A percentile compares a stretch with the other conserved stretches of the same genome.
phyloP scores from a whole-genome alignment of 2,888 invertebrate species.

The Drosophila lacicola region DNA sequence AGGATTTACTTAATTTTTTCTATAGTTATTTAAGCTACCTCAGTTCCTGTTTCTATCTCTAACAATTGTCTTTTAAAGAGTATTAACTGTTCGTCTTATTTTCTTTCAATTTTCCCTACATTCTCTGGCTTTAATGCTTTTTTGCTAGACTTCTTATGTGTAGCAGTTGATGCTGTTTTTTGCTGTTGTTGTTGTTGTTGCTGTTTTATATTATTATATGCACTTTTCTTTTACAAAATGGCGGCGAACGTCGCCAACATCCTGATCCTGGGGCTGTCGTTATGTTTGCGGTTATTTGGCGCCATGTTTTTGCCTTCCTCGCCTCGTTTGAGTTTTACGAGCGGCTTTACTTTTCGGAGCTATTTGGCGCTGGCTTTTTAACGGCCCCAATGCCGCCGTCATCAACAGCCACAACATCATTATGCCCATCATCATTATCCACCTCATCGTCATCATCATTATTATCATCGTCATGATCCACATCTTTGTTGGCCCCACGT shows the following conservation, averaged over 20 bases:
- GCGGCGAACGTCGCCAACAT: constrained; percentile 77
- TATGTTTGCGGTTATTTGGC: constrained; percentile 82
- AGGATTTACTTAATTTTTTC: too few species aligned
- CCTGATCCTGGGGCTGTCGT: constrained; percentile 63
- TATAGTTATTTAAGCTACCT: too few species aligned
- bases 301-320: constrained; percentile 77
- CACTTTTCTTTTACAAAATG: constrained; percentile 81
- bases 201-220: constrained; percentile 78
- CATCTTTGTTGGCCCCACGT: constrained; percentile 60
- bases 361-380: constrained; percentile 78
- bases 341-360: constrained; percentile 81
- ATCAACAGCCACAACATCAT: constrained; percentile 18
- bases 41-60: too few species aligned
- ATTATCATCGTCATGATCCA: not conserved
- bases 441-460: not conserved
- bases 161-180: constrained; percentile 35
- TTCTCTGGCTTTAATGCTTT: constrained; percentile 58
- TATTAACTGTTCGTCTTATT: constrained; percentile 19
- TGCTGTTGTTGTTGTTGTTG: constrained; percentile 50
- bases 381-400: constrained; percentile 55
- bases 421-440: not conserved
- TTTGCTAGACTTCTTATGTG: constrained; percentile 52
- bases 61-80: not conserved
- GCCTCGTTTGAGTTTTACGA: constrained; percentile 81
- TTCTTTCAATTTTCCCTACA: not conserved